Conservation (phyloP, 37 sponge, comb jelly and placozoan genomes). For the Cladorhizidae sp. region DNA sequence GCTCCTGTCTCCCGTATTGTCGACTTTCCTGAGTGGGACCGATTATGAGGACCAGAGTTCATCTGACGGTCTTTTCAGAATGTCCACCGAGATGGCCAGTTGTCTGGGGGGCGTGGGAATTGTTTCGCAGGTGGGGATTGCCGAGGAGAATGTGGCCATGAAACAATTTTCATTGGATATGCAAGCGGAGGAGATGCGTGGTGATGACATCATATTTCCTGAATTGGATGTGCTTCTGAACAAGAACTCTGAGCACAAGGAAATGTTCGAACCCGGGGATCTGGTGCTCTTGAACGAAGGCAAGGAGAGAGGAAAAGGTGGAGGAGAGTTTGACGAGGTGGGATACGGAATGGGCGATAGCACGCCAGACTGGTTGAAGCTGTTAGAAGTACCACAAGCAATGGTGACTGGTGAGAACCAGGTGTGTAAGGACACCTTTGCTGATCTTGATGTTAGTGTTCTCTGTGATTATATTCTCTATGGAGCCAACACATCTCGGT, state of each 20-base stretch:
- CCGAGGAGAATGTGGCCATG: neutral
- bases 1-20: neutral
- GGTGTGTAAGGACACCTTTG: too few relatives aligned
- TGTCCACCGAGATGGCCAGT: too few relatives aligned
- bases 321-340: neutral
- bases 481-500: too few relatives aligned
- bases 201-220: neutral
- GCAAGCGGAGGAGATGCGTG: neutral
- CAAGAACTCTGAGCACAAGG: neutral
- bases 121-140: neutral
- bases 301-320: neutral
- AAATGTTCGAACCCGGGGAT: conserved; percentile 4
- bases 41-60: neutral
- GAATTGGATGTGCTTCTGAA: neutral
- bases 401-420: neutral
- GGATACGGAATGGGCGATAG: conserved; percentile 2
- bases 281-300: neutral
- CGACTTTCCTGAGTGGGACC: neutral
- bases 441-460: too few relatives aligned
- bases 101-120: too few relatives aligned
- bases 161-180: neutral
- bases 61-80: neutral
- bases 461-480: too few relatives aligned
- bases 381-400: neutral
- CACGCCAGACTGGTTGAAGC: neutral